Evolutionary conservation across 2,113 vertebrate genomes (phyloP).

Genomic region (Brachypodius melanocephalos): DNA sequence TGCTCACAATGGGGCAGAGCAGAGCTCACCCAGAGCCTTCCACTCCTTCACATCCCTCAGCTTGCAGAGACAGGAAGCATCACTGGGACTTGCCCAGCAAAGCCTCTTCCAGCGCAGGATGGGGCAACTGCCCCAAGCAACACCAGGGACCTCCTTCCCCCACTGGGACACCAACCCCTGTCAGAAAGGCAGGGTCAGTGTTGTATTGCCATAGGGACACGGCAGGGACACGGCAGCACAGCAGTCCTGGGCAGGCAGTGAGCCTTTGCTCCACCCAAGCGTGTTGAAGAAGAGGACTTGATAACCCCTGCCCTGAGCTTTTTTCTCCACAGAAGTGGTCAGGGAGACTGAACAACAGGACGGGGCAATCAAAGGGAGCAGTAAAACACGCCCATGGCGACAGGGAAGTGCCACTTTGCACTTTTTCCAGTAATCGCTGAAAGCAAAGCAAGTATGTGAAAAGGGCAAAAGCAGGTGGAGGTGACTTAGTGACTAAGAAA

Average conservation of each 20-base stretch:
- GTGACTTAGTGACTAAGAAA: not conserved
- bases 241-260: not conserved
- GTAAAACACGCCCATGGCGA: rapidly evolving
- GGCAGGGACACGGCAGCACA: rapidly evolving
- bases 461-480: not conserved
- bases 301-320: not conserved
- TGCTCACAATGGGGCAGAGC: not conserved
- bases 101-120: not conserved
- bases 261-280: not conserved
- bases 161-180: not conserved
- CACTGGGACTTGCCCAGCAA: rapidly evolving
- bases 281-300: rapidly evolving
- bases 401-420: rapidly evolving
- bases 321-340: not conserved
- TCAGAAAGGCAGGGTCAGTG: not conserved
- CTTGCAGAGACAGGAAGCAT: rapidly evolving
- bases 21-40: not conserved
- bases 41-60: rapidly evolving
- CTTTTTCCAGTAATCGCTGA: not conserved
- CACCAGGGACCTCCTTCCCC: not conserved
- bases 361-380: not conserved
- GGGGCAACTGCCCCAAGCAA: not conserved
- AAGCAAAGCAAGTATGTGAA: not conserved
- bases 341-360: not conserved
- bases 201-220: not conserved